Base-by-base conservation (phyloP, 2,113 vertebrate species). In the Pygoscelis adeliae region DNA sequence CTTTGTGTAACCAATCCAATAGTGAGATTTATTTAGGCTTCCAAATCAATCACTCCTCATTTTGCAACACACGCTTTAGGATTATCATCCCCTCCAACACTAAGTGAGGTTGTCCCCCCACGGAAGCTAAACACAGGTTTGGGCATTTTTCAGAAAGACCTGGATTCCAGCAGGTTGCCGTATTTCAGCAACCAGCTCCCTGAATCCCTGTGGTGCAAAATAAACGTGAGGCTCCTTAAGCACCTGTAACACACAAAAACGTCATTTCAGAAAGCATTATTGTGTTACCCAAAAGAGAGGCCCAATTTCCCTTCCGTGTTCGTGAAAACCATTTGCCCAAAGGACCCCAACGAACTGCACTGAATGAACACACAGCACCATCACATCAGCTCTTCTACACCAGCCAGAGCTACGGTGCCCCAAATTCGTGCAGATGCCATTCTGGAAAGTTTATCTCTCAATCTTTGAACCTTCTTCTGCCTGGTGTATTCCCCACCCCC, bases 401-500 rank as follows among this genome's bases (percentile, higher is more conserved):
- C 72, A 74, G 34, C 34, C 65, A 63, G 63, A 92, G 59, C 53
- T 59, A 36, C 8, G 0, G 1, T 52, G 65, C 86, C 91, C 70
- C 93, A 87, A 9, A 89, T 82, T 83, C 5, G 1, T 14, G 44
- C 70, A 94, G 61, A 15, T 89, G 80, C 77, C 72, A 46, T 32
- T 91, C 91, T 96, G 96, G 94, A 91, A 96, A 97, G 91, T 91
- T 94, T 89, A 2, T 85, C 87, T 96, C 70, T 89, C 77, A 21
- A 53, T 73, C 91, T 95, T 25, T 74, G 50, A 95, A 47, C 83
- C 84, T 81, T 62, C 53, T 46, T 91, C 74, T 96, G 44, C 78
- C 89, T 4, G 93, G 96, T 97, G 95, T 97, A 96, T 96, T 95
- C 97, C 96, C 97, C 97, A 97, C 96, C 97, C 95, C 95, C 97